phyloP scores from a whole-genome alignment of 2,797 vertebrate genomes.

The Alosa sapidissima region DNA sequence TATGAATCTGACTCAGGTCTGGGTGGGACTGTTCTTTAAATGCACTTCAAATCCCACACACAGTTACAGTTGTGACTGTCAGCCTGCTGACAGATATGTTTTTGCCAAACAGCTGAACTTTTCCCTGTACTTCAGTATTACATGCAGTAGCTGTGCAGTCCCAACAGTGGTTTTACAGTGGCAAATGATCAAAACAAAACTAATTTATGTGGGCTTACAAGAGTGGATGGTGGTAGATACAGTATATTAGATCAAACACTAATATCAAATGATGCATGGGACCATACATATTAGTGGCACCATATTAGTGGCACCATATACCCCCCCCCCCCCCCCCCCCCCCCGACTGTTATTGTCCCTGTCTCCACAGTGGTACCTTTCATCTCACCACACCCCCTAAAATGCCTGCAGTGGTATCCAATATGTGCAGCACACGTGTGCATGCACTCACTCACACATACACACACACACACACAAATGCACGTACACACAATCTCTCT shows the following conservation, averaged over 20 bases:
- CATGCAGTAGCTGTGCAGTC: background rate
- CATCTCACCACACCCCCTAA: constrained; percentile 17
- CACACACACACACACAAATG: background rate
- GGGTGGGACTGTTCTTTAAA: background rate
- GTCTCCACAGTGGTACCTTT: constrained; percentile 18
- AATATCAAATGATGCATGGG: background rate
- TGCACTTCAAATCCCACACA: background rate
- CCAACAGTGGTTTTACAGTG: background rate
- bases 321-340: too few species aligned
- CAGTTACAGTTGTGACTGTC: too few species aligned
- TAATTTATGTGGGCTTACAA: background rate
- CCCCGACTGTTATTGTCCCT: background rate
- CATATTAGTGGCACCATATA: background rate
- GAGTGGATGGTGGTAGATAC: background rate
- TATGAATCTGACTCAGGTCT: too few species aligned
- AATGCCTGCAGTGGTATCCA: constrained; percentile 9
- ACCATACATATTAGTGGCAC: background rate
- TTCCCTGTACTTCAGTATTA: background rate
- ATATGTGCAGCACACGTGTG: constrained; percentile 17
- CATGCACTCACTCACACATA: background rate
- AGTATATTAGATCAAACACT: background rate
- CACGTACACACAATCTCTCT: background rate
- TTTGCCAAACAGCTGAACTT: background rate
- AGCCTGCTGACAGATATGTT: too few species aligned
- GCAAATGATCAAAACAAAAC: background rate